Conservation (phyloP, 2,888 invertebrate species). For the Amphimallon solstitiale region DNA sequence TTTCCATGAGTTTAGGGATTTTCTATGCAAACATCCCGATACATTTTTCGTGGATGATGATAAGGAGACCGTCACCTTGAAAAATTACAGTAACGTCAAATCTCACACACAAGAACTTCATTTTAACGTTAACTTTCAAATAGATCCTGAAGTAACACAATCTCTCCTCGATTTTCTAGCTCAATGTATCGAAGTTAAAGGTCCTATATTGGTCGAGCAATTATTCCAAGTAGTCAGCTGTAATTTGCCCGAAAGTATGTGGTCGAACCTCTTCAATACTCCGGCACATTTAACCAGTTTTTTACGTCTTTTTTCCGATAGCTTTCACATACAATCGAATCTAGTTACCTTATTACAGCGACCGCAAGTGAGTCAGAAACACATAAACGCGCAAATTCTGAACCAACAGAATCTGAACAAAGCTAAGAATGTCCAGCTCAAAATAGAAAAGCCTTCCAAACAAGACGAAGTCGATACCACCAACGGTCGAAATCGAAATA, state of each 20-base stretch:
- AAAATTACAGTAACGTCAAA: conserved; percentile 62
- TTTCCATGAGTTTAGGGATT: conserved; percentile 91
- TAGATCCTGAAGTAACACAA: conserved; percentile 86
- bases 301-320: conserved; percentile 91
- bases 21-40: conserved; percentile 84
- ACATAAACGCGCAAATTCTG: conserved; percentile 53
- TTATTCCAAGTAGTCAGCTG: conserved; percentile 84
- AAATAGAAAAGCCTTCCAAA: conserved; percentile 39
- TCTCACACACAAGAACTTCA: conserved; percentile 73
- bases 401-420: conserved; percentile 39
- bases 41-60: conserved; percentile 88
- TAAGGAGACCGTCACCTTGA: conserved; percentile 80
- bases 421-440: background rate
- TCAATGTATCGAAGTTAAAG: conserved; percentile 77
- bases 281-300: conserved; percentile 91
- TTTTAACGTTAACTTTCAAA: conserved; percentile 79
- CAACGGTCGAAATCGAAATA: background rate
- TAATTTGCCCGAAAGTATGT: conserved; percentile 63
- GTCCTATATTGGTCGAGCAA: conserved; percentile 87
- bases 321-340: conserved; percentile 93
- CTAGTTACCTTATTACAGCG: conserved; percentile 85
- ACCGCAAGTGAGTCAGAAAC: conserved; percentile 72
- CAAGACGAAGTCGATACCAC: conserved; percentile 39
- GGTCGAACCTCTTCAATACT: conserved; percentile 90
- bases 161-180: conserved; percentile 84